phyloP scores from a whole-genome alignment of 2,888 invertebrate species.

The Dexiosoma caninum region DNA sequence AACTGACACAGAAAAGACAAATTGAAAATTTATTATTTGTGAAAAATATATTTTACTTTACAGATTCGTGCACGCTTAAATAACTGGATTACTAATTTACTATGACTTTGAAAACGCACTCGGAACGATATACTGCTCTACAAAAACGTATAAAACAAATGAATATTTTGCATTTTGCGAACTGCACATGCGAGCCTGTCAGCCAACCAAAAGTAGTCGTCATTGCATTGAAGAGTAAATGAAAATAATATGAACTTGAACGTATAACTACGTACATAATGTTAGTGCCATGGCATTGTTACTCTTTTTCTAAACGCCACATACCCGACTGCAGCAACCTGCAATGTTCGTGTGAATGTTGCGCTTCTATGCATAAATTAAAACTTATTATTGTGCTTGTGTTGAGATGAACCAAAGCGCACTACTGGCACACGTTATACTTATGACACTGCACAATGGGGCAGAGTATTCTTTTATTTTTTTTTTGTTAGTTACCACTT shows the following conservation, averaged over 20 bases:
- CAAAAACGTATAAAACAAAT: neutral
- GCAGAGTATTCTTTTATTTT: too few relatives aligned
- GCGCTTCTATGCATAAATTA: neutral
- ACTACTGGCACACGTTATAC: conserved; percentile 19
- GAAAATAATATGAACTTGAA: neutral
- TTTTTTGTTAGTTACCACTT: too few relatives aligned
- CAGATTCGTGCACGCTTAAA: neutral
- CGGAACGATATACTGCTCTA: neutral
- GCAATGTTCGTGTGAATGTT: neutral
- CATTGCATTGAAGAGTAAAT: neutral
- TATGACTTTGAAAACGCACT: neutral
- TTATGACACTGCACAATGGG: neutral
- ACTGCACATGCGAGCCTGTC: neutral
- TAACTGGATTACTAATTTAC: conserved; percentile 36
- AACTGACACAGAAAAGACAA: conserved; percentile 51
- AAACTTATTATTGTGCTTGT: neutral
- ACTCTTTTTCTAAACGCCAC: neutral
- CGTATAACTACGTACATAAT: neutral
- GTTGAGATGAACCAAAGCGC: neutral
- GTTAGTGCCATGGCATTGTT: neutral
- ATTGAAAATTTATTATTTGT: conserved; percentile 10
- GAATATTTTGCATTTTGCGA: neutral
- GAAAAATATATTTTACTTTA: neutral
- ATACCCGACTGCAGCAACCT: too few relatives aligned
- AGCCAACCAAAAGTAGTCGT: neutral